Evolutionary conservation across 2,113 vertebrate species (phyloP), one percentile per base, ranked within the genome.

Genomic region (Notarius lentiginosus): DNA sequence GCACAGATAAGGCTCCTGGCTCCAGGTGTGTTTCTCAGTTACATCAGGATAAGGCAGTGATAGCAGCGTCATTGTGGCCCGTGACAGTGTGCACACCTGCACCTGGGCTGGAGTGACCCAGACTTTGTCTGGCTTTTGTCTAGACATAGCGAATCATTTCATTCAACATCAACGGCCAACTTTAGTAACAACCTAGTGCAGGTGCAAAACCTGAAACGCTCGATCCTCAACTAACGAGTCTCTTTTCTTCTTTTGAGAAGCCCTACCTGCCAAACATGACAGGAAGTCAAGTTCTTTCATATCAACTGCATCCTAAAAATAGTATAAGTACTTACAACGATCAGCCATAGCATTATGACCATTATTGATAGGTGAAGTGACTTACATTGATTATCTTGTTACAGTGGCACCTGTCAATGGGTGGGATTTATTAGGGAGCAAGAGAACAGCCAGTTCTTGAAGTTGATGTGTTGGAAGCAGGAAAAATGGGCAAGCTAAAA

Each of bases 41-140:
- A 53, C 17, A 22, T 79, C 60, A 60, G 51, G 41, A 18, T 63
- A 68, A 18, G 30, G 56, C 79, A 0, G 7, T 86, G 68, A 79
- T 30, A 14, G 72, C n/a, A 51, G 56, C 22, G 27, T 87, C 56
- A 55, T 27, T 70, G 24, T 30, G 24, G 86, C 24, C 68, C n/a
- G 63, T 51, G 22, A 24, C 83, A 51, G 22, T 83, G 65, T 80
- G 66, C 66, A 75, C 86, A 88, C 66, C 89, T 83, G 86, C 89
- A 83, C 84, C 89, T 85, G 84, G 27, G 63, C 65, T 41, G 68
- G 76, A 84, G 58, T 60, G 70, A 60, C 75, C 87, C n/a, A 41
- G 55, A 55, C 79, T 70, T n/a, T 12, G 80, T 79, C 73, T 22
- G 73, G 77, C 55, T 75, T 53, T 79, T 72, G 75, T 51, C 61